Percentiles rank a stretch among this genome's conserved stretches.
phyloP scores from a whole-genome alignment of 2,888 invertebrate species.

The Pseudococcus viburni region DNA sequence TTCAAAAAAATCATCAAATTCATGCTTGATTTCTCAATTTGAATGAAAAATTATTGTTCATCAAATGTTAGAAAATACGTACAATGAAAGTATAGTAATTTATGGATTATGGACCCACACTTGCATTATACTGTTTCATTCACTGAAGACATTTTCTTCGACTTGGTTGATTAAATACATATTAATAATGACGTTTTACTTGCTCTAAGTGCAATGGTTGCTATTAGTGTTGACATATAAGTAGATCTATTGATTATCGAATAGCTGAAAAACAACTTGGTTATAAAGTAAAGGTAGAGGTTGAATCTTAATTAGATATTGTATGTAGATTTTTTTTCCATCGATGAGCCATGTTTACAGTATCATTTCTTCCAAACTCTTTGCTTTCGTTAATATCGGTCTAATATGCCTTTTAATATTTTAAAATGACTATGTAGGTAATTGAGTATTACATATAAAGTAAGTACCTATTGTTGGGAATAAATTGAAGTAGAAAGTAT shows the following conservation, averaged over 20 bases:
- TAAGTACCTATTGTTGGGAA: no score
- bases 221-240: not conserved
- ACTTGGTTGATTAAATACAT: not conserved
- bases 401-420: not conserved
- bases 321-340: not conserved
- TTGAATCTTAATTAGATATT: constrained; percentile 9
- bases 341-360: not conserved
- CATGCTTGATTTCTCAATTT: no score
- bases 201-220: not conserved
- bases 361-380: not conserved
- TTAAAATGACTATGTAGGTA: not conserved
- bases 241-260: not conserved
- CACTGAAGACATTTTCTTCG: not conserved
- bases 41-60: no score
- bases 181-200: not conserved
- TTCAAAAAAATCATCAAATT: no score
- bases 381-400: constrained; percentile 6
- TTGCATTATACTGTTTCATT: not conserved
- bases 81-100: not conserved
- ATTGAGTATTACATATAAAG: not conserved
- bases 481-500: no score
- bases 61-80: not conserved
- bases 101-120: not conserved
- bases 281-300: constrained; percentile 9
- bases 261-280: not conserved